Evolutionary conservation across 1,140 invertebrate genomes (phyloP).

Genomic region (Saxidomus purpurata): DNA sequence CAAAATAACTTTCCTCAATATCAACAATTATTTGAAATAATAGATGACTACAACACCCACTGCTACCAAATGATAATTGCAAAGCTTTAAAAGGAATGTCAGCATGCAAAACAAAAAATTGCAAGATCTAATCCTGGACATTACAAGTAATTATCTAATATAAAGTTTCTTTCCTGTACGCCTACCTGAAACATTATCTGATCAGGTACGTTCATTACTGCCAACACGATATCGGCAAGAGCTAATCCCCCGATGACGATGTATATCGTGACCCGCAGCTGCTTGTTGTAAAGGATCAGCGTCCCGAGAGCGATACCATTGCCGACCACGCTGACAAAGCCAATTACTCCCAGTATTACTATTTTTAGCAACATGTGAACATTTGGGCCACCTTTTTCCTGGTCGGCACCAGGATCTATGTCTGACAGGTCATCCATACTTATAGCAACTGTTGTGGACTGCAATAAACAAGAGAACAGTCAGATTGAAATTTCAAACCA

Average conservation of each 20-base stretch:
- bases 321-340: slow-evolving; percentile 78
- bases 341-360: slow-evolving; percentile 77
- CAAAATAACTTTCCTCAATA: too few relatives aligned
- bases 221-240: slow-evolving; percentile 75
- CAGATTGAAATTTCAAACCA: too few relatives aligned
- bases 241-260: slow-evolving; percentile 78
- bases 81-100: too few relatives aligned
- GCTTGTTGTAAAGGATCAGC: slow-evolving; percentile 73
- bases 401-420: neutral
- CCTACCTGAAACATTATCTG: slow-evolving; percentile 71
- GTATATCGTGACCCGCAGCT: slow-evolving; percentile 77
- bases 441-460: neutral
- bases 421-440: slow-evolving; percentile 9
- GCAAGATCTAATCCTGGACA: too few relatives aligned
- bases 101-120: too few relatives aligned
- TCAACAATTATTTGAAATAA: too few relatives aligned
- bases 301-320: slow-evolving; percentile 80
- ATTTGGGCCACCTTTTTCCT: slow-evolving; percentile 15
- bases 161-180: neutral
- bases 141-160: neutral
- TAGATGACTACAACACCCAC: too few relatives aligned
- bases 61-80: too few relatives aligned
- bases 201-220: slow-evolving; percentile 75
- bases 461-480: neutral
- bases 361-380: slow-evolving; percentile 59